Evolutionary conservation across 2,888 invertebrate species (phyloP).

Genomic region (Parnassius mnemosyne): DNA sequence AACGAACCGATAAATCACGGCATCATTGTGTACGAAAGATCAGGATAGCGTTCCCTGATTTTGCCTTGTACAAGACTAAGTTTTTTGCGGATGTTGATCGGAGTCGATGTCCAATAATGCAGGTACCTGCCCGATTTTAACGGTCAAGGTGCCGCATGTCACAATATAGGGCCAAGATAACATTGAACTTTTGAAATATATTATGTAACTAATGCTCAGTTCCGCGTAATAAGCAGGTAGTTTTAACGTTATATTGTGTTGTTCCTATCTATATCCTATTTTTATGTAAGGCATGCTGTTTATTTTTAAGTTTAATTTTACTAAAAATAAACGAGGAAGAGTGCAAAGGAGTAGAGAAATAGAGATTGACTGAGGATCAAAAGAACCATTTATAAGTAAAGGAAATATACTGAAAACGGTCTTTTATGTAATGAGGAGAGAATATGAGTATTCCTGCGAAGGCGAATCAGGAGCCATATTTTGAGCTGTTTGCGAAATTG

Average conservation of each 20-base stretch:
- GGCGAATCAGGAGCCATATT: too few relatives aligned
- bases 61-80: conserved; percentile 53
- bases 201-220: conserved; percentile 44
- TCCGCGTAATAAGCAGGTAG: conserved; percentile 50
- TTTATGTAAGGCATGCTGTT: too few relatives aligned
- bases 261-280: too few relatives aligned
- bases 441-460: too few relatives aligned
- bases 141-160: conserved; percentile 75
- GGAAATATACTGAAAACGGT: too few relatives aligned
- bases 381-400: too few relatives aligned
- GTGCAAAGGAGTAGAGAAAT: too few relatives aligned
- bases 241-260: conserved; percentile 1
- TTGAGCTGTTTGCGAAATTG: too few relatives aligned
- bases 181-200: conserved; percentile 40
- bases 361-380: too few relatives aligned
- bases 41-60: conserved; percentile 62
- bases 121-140: conserved; percentile 74
- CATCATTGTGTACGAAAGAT: conserved; percentile 63
- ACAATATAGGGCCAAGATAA: conserved; percentile 67
- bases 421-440: too few relatives aligned
- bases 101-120: conserved; percentile 61
- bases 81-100: conserved; percentile 66
- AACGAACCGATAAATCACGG: conserved; percentile 73
- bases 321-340: too few relatives aligned
- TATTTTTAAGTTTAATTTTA: too few relatives aligned